These are phyloP conservation scores for Ennomos quercinarius DNA, from an alignment of 2,888 invertebrate genomes.

Conservation along the genomic window DNA sequence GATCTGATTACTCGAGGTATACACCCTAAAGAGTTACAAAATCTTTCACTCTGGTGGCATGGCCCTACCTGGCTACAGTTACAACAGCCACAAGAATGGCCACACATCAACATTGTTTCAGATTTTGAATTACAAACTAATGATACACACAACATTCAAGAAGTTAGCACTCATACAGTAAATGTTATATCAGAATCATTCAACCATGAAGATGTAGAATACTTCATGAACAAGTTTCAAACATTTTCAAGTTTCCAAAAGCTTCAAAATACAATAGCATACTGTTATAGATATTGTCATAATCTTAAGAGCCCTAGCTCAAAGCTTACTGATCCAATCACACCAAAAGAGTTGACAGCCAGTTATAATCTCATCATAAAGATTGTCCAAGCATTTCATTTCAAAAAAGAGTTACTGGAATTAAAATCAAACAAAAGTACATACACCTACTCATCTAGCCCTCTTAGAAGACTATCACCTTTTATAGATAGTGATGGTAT, in stretches of 20 bases:
- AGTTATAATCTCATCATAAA: constrained; percentile 2
- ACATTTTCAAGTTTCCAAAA: too few species aligned
- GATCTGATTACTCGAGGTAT: neutral
- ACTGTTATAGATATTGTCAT: constrained; percentile 4
- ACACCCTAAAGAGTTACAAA: constrained; percentile 5
- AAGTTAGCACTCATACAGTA: too few species aligned
- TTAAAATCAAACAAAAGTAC: constrained; percentile 7
- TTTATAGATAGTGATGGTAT: constrained; percentile 4
- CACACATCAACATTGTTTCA: too few species aligned
- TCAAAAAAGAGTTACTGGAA: constrained; percentile 4
- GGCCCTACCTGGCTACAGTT: constrained; percentile 1
- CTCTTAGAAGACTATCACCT: constrained; percentile 3
- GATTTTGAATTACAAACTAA: too few species aligned
- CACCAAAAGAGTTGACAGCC: constrained; percentile 1
- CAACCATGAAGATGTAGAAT: too few species aligned
- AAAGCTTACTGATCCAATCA: too few species aligned
- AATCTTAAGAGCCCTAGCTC: neutral
- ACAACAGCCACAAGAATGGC: neutral
- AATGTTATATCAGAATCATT: too few species aligned
- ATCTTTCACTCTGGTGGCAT: constrained; percentile 6
- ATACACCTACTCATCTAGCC: neutral
- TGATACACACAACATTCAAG: too few species aligned
- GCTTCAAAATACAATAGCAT: too few species aligned
- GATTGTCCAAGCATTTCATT: too few species aligned
- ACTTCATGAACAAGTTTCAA: too few species aligned